Evolutionary conservation across 1,140 invertebrate genomes (phyloP), one percentile per base, ranked within the genome.

Genomic region (Sycophila sp.): DNA sequence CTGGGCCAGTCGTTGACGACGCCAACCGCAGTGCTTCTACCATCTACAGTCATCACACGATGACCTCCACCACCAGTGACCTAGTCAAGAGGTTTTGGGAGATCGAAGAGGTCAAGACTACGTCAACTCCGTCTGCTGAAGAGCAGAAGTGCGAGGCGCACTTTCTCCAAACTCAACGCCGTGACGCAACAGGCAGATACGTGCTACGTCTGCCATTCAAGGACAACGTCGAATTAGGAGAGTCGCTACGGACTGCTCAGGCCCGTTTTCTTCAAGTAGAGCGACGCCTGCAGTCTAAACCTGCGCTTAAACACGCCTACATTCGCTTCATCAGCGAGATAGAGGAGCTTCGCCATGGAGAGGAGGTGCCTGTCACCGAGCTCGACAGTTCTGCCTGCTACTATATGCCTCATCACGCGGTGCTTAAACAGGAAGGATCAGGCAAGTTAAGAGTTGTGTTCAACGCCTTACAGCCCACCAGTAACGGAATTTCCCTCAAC

Each of bases 371-470:
- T 6, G 2, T 4, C 5, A 6, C 1, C 36, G 28, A 42, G 3
- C 13, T 4, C n/a, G 10, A 49, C 11, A 26, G 17, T 4, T 4
- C 15, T 1, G 2, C 30, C 15, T 36, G 38, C 5, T 63, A 64
- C 22, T 72, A 74, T 38, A 70, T 76, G 6, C 74, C 74, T 1
- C 74, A 76, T 49, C 58, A 73, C 30, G 60, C 69, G 0, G 72
- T 75, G 0, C 2, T 71, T 0, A 42, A 62, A 17, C 24, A 6
- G 2, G 40, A 45, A 8, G 71, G 70, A 13, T 0, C 66, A 0
- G 63, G 38, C 0, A 56, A 65, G 4, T 11, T 73, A 0, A 17
- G 60, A 0, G 62, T 71, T 5, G 73, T 76, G 0, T 73, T 76
- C 36, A 71, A 28, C n/a, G n/a, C n/a, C n/a, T n/a, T n/a, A n/a